Evolutionary conservation across 2,113 vertebrate genomes (phyloP).

Genomic region (Epinephelus lanceolatus): DNA sequence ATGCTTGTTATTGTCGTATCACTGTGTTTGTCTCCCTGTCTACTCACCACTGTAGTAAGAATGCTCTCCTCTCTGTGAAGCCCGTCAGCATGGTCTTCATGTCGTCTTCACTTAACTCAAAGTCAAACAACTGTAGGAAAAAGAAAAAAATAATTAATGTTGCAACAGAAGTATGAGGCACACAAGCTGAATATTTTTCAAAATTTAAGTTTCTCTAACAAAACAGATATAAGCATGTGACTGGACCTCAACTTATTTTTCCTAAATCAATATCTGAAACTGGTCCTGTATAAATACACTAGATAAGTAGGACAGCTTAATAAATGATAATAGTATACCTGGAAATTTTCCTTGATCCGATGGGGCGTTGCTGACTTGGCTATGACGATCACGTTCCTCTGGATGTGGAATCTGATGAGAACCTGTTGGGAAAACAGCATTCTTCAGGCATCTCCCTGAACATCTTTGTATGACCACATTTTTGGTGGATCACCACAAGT

Average conservation of each 20-base stretch:
- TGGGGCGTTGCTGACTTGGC: constrained; percentile 88
- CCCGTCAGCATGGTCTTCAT: constrained; percentile 85
- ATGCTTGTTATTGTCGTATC: not conserved
- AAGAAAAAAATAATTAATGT: not conserved
- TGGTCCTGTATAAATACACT: not conserved
- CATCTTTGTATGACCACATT: not conserved
- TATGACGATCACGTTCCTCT: constrained; percentile 91
- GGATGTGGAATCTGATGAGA: constrained; percentile 90
- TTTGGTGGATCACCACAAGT: not conserved
- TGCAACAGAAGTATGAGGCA: not conserved
- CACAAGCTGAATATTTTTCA: no score
- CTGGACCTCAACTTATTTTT: not conserved
- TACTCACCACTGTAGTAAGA: constrained; percentile 84
- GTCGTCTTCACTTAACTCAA: constrained; percentile 87
- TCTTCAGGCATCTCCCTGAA: not conserved
- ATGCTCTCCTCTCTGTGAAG: constrained; percentile 88
- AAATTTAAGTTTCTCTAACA: no score
- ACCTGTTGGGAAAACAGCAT: constrained; percentile 80
- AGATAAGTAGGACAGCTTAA: not conserved
- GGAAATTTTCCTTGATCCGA: constrained; percentile 89
- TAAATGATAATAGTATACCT: constrained; percentile 78
- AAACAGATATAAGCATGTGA: not conserved
- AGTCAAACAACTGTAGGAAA: constrained; percentile 89
- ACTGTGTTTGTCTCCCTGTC: not conserved
- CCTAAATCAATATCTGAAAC: not conserved